Base-by-base conservation (phyloP, 2,113 vertebrate species). In the Asarcornis scutulata region DNA sequence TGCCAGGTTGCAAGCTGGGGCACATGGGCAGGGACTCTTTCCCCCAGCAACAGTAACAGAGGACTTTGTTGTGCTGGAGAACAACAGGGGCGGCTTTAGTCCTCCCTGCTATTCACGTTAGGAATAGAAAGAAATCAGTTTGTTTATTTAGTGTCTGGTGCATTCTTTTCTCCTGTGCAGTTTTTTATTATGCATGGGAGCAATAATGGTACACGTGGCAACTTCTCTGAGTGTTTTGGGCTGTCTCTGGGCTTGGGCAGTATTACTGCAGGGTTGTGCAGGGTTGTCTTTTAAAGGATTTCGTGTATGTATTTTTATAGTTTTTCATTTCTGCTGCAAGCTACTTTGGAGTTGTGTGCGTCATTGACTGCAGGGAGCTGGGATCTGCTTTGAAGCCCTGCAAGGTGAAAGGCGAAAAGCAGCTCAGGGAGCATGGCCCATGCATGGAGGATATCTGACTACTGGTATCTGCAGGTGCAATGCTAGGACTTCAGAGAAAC, bases 1-100 rank as follows among this genome's bases (percentile, higher is more conserved):
- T 14, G 26, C 34, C 26, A 26, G 32, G 27, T 32, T 0, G 0
- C 8, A 6, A 3, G 1, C 2, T 1, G 18, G 21, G 14, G 32
- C 6, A 13, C 12, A 1, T 2, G 29, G 16, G 10, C 48, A 72
- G 67, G 32, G 38, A 5, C 12, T 4, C 12, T 4, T 67, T 56
- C 44, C 38, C 9, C 46, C 3, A 4, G 15, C 64, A 82, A 77
- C 46, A 52, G 52, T 34, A 21, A 7, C 34, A 26, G 36, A 23
- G 32, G 20, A 27, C 44, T 74, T 58, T 32, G 7, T 58, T 11
- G 29, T n/a, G 42, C n/a, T 60, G 50, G 13, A 40, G 68, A 63
- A 55, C 16, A 44, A 5, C 1, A 20, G 0, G 13, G 29, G 36
- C 34, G 53, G 26, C 55, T 86, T 17, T 62, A 17, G 15, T 60